phyloP scores from a whole-genome alignment of 2,797 vertebrate genomes.

The Tinamus major region DNA sequence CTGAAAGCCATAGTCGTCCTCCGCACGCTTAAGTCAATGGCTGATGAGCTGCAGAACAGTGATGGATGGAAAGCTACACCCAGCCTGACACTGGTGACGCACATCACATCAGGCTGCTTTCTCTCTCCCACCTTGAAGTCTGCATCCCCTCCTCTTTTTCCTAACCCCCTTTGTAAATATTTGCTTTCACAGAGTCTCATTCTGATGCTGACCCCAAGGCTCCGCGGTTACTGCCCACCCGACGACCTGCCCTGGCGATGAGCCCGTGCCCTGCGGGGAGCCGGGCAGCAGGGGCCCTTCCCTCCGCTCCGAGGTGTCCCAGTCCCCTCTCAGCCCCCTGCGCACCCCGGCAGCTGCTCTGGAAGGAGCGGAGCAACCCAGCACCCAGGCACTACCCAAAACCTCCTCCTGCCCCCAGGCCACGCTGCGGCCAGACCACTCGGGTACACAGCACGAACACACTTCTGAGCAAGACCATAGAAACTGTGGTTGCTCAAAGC shows the following conservation, averaged over 20 bases:
- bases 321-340: not conserved
- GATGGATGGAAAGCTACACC: not conserved
- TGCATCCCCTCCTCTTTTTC: not conserved
- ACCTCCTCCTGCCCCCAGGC: not conserved
- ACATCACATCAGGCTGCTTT: not conserved
- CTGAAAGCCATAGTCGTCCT: not conserved
- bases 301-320: not conserved
- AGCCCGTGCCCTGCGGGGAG: not conserved
- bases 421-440: not conserved
- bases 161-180: not conserved
- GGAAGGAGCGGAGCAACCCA: not conserved
- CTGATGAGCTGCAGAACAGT: not conserved
- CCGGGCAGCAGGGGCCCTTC: not conserved
- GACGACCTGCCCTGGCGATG: not conserved
- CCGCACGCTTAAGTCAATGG: not conserved
- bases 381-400: not conserved
- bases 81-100: not conserved
- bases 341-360: not conserved
- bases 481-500: slow-evolving; percentile 29
- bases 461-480: not conserved
- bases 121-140: not conserved
- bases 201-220: not conserved
- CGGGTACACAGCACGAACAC: not conserved
- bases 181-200: not conserved
- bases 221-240: not conserved